Percentiles rank a stretch among this genome's conserved stretches.
Conservation (phyloP, 2,888 invertebrate genomes). For the Ethmia dodecea region DNA sequence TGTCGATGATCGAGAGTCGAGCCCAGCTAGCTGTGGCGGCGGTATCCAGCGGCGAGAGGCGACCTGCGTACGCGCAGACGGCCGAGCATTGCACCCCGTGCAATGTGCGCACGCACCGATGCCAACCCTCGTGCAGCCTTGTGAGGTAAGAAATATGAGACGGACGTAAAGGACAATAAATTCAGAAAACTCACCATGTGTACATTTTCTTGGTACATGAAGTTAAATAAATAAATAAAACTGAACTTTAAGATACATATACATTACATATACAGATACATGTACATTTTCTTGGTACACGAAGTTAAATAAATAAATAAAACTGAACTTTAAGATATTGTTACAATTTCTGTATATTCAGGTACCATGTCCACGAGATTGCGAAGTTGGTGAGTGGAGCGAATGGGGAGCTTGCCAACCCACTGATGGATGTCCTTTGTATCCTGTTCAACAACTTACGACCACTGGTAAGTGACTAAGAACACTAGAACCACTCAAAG, state of each 20-base stretch:
- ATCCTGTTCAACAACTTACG: constrained; percentile 68
- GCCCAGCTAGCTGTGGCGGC: constrained; percentile 70
- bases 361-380: constrained; percentile 79
- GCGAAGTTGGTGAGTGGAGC: constrained; percentile 78
- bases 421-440: constrained; percentile 68
- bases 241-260: too few relatives aligned
- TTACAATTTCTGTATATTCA: constrained; percentile 23
- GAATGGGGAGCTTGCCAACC: constrained; percentile 80
- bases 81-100: constrained; percentile 59
- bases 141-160: constrained; percentile 47
- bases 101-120: constrained; percentile 71
- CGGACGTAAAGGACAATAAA: too few relatives aligned
- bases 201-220: too few relatives aligned
- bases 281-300: too few relatives aligned
- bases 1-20: constrained; percentile 30
- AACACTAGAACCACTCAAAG: too few relatives aligned
- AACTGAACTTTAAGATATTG: not conserved
- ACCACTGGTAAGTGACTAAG: constrained; percentile 63
- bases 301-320: too few relatives aligned
- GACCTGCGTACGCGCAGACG: constrained; percentile 72
- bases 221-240: too few relatives aligned
- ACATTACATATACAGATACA: too few relatives aligned
- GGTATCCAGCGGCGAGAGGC: constrained; percentile 77
- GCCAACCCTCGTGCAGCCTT: constrained; percentile 75
- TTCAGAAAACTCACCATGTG: too few relatives aligned